Base-by-base conservation (phyloP, 2,797 vertebrate genomes). In the Galaxias olidus region DNA sequence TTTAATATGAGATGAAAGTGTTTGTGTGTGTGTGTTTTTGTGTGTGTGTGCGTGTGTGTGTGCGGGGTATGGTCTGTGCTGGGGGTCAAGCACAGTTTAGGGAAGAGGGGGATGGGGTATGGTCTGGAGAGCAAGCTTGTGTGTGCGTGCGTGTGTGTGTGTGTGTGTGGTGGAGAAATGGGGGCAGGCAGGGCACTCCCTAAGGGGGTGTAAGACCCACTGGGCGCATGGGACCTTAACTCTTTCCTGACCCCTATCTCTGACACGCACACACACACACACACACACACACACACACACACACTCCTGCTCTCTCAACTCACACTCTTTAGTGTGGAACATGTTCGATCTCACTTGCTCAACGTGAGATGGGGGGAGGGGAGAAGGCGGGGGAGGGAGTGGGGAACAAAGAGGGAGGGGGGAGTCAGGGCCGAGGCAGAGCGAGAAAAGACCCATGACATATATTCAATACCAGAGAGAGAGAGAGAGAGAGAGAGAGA, bases 1-100 rank as follows among this genome's bases (percentile, higher is more conserved):
- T 77, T 74, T 68, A 75, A 70, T 68, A 65, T 65, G 66, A 69
- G 64, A 60, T 56, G 44, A 65, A 71, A 59, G 41, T 50, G 19
- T 58, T 68, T 65, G 55, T 55, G 14, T 48, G 64, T 48, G 52
- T 57, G 52, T 51, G 56, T 43, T n/a, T 58, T 68, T 65, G 55
- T 55, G 14, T 48, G 64, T 48, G 52, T 57, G 52, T 51, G 56
- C 19, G 41, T 45, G 19, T 54, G 72, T 62, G 55, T 51, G 14
- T 43, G 64, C 42, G 52, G 51, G 52, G 45, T 51, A 30, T 10
- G 46, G 57, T 59, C 40, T 60, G 57, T 48, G 57, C 13, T 59
- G 46, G 48, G 59, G 53, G 61, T 63, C 63, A 65, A 65, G 63
- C 53, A 65, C 63, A 65, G 63, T 65, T 65, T 65, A 56, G 52